A percentile compares a stretch with the other conserved stretches of the same genome.
Conservation (phyloP, 37 sponge, comb jelly and placozoan species). For the Theonella swinhoei region DNA sequence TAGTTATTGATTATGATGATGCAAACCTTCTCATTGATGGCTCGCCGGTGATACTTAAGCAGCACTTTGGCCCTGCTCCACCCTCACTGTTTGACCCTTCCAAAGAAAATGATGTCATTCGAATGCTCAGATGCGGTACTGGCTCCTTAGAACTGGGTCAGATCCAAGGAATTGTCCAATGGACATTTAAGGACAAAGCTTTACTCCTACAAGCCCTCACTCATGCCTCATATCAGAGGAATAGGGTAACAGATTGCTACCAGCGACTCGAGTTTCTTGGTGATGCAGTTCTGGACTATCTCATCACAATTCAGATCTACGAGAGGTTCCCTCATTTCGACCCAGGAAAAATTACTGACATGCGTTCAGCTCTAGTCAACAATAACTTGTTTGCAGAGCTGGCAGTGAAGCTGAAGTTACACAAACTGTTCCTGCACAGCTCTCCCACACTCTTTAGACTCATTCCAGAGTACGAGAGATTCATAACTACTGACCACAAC, state of each 20-base stretch:
- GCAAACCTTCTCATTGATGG: background rate
- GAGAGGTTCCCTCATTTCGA: constrained; percentile 44
- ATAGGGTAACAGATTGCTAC: constrained; percentile 89
- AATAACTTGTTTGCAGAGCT: constrained; percentile 85
- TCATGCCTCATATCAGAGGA: constrained; percentile 88
- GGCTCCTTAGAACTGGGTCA: background rate
- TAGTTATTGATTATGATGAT: background rate
- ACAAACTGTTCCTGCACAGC: constrained; percentile 53
- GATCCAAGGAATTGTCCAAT: constrained; percentile 32
- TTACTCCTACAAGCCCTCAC: constrained; percentile 92
- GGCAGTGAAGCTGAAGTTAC: constrained; percentile 47
- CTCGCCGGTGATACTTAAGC: constrained; percentile 7
- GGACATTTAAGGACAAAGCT: constrained; percentile 70
- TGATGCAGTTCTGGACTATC: constrained; percentile 95
- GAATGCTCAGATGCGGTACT: background rate
- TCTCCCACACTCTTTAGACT: constrained; percentile 56
- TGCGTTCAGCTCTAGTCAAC: constrained; percentile 91
- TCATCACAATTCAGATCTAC: constrained; percentile 85
- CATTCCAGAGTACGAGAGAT: constrained; percentile 27
- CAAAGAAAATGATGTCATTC: background rate
- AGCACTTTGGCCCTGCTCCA: constrained; percentile 20
- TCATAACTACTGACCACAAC: background rate
- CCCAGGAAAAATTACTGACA: constrained; percentile 84
- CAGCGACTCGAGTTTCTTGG: constrained; percentile 98
- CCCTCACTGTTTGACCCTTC: background rate